phyloP scores from a whole-genome alignment of 1,140 invertebrate species.

The Drosophila busckii region DNA sequence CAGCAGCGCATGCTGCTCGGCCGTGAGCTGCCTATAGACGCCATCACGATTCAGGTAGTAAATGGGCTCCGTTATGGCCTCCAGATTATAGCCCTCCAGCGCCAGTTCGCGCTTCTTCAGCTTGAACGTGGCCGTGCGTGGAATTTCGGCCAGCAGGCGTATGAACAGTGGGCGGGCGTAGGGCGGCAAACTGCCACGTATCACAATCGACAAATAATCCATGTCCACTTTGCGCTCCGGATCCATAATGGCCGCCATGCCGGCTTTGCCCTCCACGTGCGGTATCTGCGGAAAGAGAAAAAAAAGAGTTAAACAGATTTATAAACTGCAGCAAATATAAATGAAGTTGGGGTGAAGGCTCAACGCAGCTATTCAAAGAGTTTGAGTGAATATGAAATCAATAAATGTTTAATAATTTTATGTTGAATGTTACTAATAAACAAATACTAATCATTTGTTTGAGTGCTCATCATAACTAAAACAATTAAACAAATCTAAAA shows the following conservation, averaged over 20 bases:
- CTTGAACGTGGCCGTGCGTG: slow-evolving; percentile 95
- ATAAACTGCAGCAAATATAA: no score
- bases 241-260: slow-evolving; percentile 96
- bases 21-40: slow-evolving; percentile 84
- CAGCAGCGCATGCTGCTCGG: slow-evolving; percentile 84
- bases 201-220: slow-evolving; percentile 81
- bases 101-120: slow-evolving; percentile 92
- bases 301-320: slow-evolving; percentile 2
- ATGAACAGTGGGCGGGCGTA: slow-evolving; percentile 95
- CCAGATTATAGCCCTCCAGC: slow-evolving; percentile 86
- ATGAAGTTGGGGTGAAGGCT: no score
- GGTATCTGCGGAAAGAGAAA: slow-evolving; percentile 81
- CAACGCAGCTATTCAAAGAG: no score
- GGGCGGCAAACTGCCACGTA: slow-evolving; percentile 86
- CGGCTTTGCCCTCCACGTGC: slow-evolving; percentile 93
- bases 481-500: no score
- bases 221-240: slow-evolving; percentile 84
- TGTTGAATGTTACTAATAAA: no score
- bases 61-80: slow-evolving; percentile 84
- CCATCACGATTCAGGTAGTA: slow-evolving; percentile 86
- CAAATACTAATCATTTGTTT: no score
- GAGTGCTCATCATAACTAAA: no score
- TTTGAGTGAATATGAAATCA: no score
- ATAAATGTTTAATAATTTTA: no score
- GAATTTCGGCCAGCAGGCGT: slow-evolving; percentile 87